phyloP scores from a whole-genome alignment of 2,888 invertebrate species.

The Scaptomyza polygonia region DNA sequence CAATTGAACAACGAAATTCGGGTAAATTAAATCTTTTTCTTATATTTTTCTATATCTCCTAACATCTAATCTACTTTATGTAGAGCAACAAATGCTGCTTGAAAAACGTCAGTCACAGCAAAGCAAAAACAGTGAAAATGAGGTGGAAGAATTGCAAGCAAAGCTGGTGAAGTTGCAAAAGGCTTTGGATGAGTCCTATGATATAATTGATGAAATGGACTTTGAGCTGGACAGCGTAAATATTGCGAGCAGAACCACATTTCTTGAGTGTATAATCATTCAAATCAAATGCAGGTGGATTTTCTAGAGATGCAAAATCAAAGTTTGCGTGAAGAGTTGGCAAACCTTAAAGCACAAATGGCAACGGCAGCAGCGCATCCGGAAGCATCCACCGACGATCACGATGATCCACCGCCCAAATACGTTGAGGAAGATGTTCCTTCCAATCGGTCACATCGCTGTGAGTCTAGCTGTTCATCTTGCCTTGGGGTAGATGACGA shows the following conservation, averaged over 20 bases:
- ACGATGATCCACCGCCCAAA: conserved; percentile 57
- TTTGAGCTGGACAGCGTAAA: conserved; percentile 83
- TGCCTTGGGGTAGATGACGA: conserved; percentile 62
- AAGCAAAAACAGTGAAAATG: conserved; percentile 26
- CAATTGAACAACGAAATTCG: conserved; percentile 62
- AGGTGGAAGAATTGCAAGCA: conserved; percentile 53
- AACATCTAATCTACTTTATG: neutral
- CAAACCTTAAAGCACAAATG: conserved; percentile 54
- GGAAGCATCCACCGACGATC: neutral
- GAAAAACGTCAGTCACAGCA: conserved; percentile 54
- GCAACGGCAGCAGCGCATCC: neutral
- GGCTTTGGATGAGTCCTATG: conserved; percentile 79
- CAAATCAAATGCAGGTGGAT: conserved; percentile 66
- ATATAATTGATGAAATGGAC: conserved; percentile 83
- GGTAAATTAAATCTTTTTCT: conserved; percentile 25
- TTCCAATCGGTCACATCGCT: conserved; percentile 8
- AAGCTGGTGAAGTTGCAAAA: conserved; percentile 65
- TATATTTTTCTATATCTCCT: neutral
- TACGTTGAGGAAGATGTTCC: conserved; percentile 41
- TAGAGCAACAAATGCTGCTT: conserved; percentile 62
- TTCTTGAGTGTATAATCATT: neutral
- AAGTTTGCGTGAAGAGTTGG: conserved; percentile 73
- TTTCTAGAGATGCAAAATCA: conserved; percentile 81
- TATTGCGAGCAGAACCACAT: neutral
- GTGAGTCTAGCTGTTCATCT: conserved; percentile 59